These are phyloP conservation scores for Masnerella sp. DNA, from an alignment of 2,888 invertebrate genomes.

Conservation along the genomic window DNA sequence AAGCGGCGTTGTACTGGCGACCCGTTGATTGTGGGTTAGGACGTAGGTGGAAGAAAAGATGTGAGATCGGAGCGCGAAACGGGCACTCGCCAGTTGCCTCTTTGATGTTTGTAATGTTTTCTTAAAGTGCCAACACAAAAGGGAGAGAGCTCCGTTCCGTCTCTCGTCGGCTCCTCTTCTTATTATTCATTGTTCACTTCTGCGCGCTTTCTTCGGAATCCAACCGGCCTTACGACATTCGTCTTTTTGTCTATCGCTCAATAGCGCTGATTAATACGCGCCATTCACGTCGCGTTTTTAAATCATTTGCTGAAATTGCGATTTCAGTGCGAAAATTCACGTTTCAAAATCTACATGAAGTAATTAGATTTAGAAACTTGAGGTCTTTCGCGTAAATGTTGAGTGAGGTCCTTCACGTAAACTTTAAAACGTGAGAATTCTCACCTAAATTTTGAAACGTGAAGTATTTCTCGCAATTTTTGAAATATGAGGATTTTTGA, in stretches of 20 bases:
- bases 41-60: constrained; percentile 60
- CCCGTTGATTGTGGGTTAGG: constrained; percentile 59
- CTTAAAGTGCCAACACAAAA: constrained; percentile 60
- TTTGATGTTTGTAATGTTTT: constrained; percentile 64
- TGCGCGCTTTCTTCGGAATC: constrained; percentile 46
- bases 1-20: constrained; percentile 47
- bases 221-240: constrained; percentile 38
- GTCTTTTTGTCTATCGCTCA: constrained; percentile 47
- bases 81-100: constrained; percentile 60
- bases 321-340: too few species aligned
- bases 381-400: too few species aligned
- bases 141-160: constrained; percentile 47
- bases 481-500: too few species aligned
- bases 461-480: too few species aligned
- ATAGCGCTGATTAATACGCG: constrained; percentile 52
- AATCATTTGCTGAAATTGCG: constrained; percentile 43
- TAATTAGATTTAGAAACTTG: too few species aligned
- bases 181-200: constrained; percentile 58
- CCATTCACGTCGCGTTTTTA: constrained; percentile 39
- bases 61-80: constrained; percentile 60
- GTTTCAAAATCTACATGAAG: too few species aligned
- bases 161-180: constrained; percentile 47
- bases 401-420: too few species aligned
- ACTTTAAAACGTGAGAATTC: too few species aligned
- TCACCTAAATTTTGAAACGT: too few species aligned